These are phyloP conservation scores for Chionoecetes opilio DNA, from an alignment of 1,140 invertebrate species.

Conservation along the genomic window DNA sequence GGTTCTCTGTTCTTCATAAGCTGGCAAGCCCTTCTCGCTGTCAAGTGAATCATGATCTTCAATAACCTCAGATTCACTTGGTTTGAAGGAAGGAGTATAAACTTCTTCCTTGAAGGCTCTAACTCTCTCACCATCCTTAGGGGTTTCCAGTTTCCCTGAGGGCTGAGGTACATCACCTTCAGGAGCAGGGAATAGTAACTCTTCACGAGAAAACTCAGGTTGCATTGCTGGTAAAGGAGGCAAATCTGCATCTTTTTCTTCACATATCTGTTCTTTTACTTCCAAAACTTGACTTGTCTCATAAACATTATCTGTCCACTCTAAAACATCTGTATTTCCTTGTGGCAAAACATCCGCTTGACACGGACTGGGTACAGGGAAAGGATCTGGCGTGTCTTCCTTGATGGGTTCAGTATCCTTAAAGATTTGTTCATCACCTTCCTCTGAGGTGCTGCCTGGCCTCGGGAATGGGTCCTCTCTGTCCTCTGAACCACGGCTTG, in stretches of 20 bases:
- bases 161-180: slow-evolving; percentile 49
- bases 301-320: slow-evolving; percentile 41
- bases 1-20: slow-evolving; percentile 30
- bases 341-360: not conserved
- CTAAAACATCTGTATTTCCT: not conserved
- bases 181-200: slow-evolving; percentile 43
- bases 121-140: not conserved
- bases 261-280: not conserved
- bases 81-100: not conserved
- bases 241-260: slow-evolving; percentile 25
- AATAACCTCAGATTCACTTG: not conserved
- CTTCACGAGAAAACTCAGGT: slow-evolving; percentile 35
- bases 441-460: not conserved
- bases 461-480: not conserved
- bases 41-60: not conserved
- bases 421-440: not conserved
- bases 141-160: not conserved
- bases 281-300: not conserved
- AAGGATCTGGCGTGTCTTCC: not conserved
- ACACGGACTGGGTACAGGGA: slow-evolving; percentile 3
- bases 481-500: not conserved
- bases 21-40: not conserved
- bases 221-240: slow-evolving; percentile 38
- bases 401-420: not conserved
- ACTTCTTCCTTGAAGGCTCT: not conserved